phyloP scores from a whole-genome alignment of 2,888 invertebrate genomes.

The Lasius platythorax region DNA sequence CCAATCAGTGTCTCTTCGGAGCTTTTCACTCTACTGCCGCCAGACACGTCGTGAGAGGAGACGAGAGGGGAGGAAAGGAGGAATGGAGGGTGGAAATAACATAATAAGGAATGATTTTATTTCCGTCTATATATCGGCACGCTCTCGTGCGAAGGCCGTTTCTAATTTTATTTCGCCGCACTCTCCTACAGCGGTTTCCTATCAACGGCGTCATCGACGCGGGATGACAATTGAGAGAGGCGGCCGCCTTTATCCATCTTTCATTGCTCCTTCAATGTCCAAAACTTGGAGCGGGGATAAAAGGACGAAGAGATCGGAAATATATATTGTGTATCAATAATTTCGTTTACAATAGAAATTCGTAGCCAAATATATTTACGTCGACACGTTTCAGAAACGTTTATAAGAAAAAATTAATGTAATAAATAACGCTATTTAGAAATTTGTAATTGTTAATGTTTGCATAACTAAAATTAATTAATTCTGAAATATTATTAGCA shows the following conservation, averaged over 20 bases:
- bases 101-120: constrained; percentile 81
- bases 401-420: neutral
- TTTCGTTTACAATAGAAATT: constrained; percentile 11
- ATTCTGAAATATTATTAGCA: neutral
- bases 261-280: constrained; percentile 11
- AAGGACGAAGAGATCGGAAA: neutral
- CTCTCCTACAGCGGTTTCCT: constrained; percentile 49
- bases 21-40: constrained; percentile 57
- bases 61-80: neutral
- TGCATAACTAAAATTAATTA: neutral
- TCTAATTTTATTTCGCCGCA: constrained; percentile 72
- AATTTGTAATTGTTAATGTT: neutral
- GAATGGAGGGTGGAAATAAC: constrained; percentile 74
- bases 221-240: neutral
- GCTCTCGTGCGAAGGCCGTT: constrained; percentile 56
- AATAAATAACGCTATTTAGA: neutral
- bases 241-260: constrained; percentile 24
- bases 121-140: constrained; percentile 70
- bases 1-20: constrained; percentile 74
- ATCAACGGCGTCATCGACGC: constrained; percentile 35
- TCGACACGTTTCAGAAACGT: neutral
- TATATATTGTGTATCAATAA: neutral
- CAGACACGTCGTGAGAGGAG: constrained; percentile 42
- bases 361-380: neutral
- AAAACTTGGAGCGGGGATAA: neutral